Percentiles rank a stretch among this genome's conserved stretches.
Conservation (phyloP, 2,888 invertebrate species). For the Mythimna lalbum region DNA sequence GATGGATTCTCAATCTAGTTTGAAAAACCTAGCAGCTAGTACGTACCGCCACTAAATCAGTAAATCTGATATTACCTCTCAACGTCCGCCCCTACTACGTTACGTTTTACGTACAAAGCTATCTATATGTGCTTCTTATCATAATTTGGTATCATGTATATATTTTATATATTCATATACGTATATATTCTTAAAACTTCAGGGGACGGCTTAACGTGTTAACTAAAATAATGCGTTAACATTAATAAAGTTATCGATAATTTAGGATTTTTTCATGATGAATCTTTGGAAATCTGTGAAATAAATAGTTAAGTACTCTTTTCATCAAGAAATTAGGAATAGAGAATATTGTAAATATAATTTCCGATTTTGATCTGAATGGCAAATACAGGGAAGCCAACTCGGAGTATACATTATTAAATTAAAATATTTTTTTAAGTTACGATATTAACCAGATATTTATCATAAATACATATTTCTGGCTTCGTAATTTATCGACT, state of each 20-base stretch:
- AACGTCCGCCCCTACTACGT: constrained; percentile 45
- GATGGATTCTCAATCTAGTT: constrained; percentile 26
- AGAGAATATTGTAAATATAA: constrained; percentile 58
- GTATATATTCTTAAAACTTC: constrained; percentile 83
- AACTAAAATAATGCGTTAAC: constrained; percentile 75
- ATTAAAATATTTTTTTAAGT: too few species aligned
- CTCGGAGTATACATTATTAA: too few species aligned
- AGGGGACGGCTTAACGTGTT: constrained; percentile 85
- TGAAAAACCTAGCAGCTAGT: constrained; percentile 14
- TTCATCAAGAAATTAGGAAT: constrained; percentile 50
- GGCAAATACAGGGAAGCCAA: constrained; percentile 3
- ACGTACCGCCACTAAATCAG: constrained; percentile 29
- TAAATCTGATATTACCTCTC: constrained; percentile 30
- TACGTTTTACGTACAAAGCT: constrained; percentile 65
- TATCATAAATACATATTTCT: too few species aligned
- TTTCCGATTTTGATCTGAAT: constrained; percentile 14
- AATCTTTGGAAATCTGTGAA: constrained; percentile 37
- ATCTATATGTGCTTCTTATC: constrained; percentile 64
- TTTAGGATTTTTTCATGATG: constrained; percentile 54
- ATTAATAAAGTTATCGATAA: constrained; percentile 66
- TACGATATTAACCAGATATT: too few species aligned
- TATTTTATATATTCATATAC: constrained; percentile 69
- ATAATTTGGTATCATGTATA: constrained; percentile 63
- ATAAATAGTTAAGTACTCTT: constrained; percentile 35
- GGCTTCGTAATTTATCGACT: too few species aligned